Conservation (phyloP, 2,888 invertebrate species). For the Caenorhabditis auriculariae region DNA sequence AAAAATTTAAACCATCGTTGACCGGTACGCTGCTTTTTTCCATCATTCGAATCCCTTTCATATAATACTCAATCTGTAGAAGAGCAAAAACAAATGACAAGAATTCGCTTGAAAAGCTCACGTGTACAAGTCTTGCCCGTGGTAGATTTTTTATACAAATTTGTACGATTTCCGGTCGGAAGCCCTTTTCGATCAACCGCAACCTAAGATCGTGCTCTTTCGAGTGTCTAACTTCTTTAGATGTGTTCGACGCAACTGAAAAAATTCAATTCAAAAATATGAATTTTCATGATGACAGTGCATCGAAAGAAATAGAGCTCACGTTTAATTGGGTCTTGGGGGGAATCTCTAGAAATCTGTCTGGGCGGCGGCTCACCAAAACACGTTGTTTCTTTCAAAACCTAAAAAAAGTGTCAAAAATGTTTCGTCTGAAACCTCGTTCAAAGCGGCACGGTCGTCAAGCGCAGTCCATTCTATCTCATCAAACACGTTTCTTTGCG, state of each 20-base stretch:
- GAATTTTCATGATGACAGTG: too few species aligned
- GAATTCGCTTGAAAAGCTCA: conserved; percentile 2
- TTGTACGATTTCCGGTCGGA: conserved; percentile 29
- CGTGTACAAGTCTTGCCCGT: conserved; percentile 25
- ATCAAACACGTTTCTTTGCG: conserved; percentile 46
- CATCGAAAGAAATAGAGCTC: too few species aligned
- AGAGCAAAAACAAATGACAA: background rate
- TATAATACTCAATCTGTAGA: conserved; percentile 47
- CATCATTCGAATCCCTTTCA: conserved; percentile 39
- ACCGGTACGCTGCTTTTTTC: conserved; percentile 32
- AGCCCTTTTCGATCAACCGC: conserved; percentile 30
- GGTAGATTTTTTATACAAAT: conserved; percentile 20
- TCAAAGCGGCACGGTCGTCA: too few species aligned
- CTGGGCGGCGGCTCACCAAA: too few species aligned
- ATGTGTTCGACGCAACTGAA: too few species aligned
- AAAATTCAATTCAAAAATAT: too few species aligned
- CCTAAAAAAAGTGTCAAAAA: too few species aligned
- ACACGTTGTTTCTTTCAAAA: too few species aligned
- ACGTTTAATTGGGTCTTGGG: too few species aligned
- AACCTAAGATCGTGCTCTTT: conserved; percentile 13
- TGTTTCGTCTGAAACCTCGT: too few species aligned
- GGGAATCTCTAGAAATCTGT: too few species aligned
- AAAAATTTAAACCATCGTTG: conserved; percentile 26
- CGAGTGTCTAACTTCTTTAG: too few species aligned
- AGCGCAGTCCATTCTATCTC: conserved; percentile 51